Percentiles rank a stretch among this genome's conserved stretches.
phyloP scores from a whole-genome alignment of 1,140 invertebrate species.

The Pogonus chalceus region DNA sequence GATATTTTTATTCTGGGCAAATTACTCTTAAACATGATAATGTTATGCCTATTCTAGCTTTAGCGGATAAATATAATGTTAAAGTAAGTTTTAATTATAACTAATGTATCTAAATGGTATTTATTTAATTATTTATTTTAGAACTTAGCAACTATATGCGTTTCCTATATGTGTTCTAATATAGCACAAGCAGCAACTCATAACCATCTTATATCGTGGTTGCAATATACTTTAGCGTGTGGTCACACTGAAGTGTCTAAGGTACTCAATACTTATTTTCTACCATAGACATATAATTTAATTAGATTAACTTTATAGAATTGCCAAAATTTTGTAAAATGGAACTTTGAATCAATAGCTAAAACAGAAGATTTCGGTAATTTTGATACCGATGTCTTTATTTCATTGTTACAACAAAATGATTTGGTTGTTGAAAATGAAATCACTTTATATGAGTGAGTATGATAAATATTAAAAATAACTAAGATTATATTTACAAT shows the following conservation, averaged over 20 bases:
- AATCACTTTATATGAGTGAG: constrained; percentile 65
- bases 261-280: constrained; percentile 33
- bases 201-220: constrained; percentile 77
- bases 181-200: constrained; percentile 71
- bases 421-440: constrained; percentile 87
- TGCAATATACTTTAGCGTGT: constrained; percentile 77
- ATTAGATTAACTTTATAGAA: constrained; percentile 31
- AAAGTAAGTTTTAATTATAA: constrained; percentile 41
- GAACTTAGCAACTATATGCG: constrained; percentile 73
- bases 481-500: constrained; percentile 2
- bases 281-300: constrained; percentile 11
- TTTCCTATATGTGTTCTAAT: constrained; percentile 80
- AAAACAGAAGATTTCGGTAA: constrained; percentile 69
- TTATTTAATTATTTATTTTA: constrained; percentile 29
- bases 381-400: constrained; percentile 71
- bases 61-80: constrained; percentile 93
- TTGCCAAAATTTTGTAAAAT: constrained; percentile 80
- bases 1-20: constrained; percentile 88
- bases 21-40: constrained; percentile 72
- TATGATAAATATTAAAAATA: constrained; percentile 12
- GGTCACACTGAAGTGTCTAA: constrained; percentile 66
- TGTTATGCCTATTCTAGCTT: constrained; percentile 73
- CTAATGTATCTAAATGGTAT: neutral
- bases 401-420: constrained; percentile 67
- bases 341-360: constrained; percentile 81